These are phyloP conservation scores for Columbina picui DNA, from an alignment of 2,113 vertebrate genomes.

Conservation along the genomic window DNA sequence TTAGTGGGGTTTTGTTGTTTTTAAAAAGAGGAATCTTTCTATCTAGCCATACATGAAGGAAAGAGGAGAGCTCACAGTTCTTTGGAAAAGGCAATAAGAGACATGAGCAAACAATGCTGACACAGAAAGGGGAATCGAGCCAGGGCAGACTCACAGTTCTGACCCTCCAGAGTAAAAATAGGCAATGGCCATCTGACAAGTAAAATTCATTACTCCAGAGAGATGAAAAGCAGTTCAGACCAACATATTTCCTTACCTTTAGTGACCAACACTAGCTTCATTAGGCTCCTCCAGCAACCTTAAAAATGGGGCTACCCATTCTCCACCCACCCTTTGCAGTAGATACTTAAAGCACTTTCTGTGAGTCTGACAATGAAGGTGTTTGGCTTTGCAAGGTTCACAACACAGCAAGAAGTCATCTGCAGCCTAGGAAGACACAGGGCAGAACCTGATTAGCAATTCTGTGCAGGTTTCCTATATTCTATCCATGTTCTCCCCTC, in stretches of 20 bases:
- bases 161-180: neutral
- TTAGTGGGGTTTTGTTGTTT: neutral
- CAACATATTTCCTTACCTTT: neutral
- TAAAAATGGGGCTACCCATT: neutral
- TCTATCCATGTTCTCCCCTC: constrained; percentile 18
- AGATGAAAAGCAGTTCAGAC: neutral
- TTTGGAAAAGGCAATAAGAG: neutral
- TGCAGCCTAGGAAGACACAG: constrained; percentile 37
- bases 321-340: neutral
- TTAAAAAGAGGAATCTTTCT: neutral
- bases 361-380: constrained; percentile 3
- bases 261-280: neutral
- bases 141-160: neutral
- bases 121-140: neutral
- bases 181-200: neutral
- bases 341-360: constrained; percentile 7
- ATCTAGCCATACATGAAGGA: neutral
- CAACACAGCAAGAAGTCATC: constrained; percentile 49
- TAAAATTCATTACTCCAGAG: neutral
- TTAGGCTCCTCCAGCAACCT: neutral
- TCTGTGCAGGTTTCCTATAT: constrained; percentile 57
- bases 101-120: neutral
- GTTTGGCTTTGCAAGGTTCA: constrained; percentile 20
- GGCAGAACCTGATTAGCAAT: constrained; percentile 57
- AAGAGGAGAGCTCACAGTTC: neutral